Percentiles rank a stretch among this genome's conserved stretches.
Evolutionary conservation across 35 echinoderm and acorn worm species (phyloP).

Genomic region (Holothuria glaberrima): DNA sequence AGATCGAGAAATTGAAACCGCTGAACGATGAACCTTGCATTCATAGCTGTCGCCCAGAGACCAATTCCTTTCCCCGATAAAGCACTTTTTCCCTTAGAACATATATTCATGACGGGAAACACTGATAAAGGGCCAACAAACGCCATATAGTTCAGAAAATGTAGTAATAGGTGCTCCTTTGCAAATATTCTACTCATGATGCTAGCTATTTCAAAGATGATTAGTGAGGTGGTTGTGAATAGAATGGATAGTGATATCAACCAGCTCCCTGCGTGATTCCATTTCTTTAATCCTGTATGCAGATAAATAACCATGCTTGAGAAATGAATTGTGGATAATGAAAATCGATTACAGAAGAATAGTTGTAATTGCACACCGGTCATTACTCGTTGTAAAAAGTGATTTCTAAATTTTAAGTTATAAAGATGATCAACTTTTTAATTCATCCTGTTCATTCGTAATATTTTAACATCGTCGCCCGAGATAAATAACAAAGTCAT

Average conservation of each 20-base stretch:
- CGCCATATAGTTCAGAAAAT: neutral
- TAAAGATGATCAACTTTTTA: too few relatives aligned
- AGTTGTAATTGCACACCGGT: too few relatives aligned
- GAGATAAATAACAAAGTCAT: too few relatives aligned
- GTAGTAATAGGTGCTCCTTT: neutral
- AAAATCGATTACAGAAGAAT: too few relatives aligned
- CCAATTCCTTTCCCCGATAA: neutral
- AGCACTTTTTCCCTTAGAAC: neutral
- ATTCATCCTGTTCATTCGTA: too few relatives aligned
- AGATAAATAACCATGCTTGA: too few relatives aligned
- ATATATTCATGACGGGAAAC: conserved; percentile 19
- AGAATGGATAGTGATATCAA: conserved; percentile 16
- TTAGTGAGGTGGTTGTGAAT: neutral
- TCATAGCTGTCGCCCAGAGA: conserved; percentile 8
- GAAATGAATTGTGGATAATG: too few relatives aligned
- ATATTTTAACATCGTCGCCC: too few relatives aligned
- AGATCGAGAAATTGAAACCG: conserved; percentile 20
- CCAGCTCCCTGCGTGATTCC: conserved; percentile 34
- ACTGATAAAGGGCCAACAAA: neutral
- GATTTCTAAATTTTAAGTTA: too few relatives aligned
- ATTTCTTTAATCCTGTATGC: neutral
- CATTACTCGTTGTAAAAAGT: too few relatives aligned
- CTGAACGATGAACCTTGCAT: conserved; percentile 35
- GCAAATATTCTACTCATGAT: neutral
- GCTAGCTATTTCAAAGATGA: neutral